Conservation (phyloP, 2,113 vertebrate species). For the Agelaius phoeniceus region DNA sequence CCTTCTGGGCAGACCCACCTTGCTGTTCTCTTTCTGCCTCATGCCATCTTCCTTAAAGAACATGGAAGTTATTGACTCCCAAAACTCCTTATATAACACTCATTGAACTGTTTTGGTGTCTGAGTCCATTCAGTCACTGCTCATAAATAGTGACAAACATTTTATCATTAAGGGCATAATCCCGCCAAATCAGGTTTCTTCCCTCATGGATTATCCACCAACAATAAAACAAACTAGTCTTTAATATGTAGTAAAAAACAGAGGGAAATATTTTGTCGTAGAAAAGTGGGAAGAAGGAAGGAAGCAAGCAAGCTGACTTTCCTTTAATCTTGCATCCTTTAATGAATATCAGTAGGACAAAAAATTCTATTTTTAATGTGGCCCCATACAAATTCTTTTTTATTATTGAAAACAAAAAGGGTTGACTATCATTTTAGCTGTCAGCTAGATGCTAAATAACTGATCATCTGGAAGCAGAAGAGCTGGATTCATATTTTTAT, state of each 20-base stretch:
- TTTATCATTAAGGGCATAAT: neutral
- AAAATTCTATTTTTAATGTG: neutral
- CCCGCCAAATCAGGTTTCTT: neutral
- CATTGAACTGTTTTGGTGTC: neutral
- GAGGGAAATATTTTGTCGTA: neutral
- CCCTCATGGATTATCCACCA: neutral
- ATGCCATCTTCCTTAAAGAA: accelerated
- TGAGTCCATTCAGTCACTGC: neutral
- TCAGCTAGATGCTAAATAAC: neutral
- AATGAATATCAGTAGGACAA: neutral
- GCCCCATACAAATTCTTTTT: neutral
- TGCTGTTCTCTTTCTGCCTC: neutral
- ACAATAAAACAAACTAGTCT: neutral
- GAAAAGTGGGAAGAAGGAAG: neutral
- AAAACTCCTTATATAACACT: neutral
- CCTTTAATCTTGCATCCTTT: neutral
- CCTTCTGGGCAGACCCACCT: neutral
- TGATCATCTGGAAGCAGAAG: neutral
- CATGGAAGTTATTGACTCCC: accelerated
- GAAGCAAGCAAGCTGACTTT: neutral
- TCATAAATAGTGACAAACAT: neutral
- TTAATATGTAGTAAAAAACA: neutral
- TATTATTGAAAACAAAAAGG: neutral
- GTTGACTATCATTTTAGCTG: neutral
- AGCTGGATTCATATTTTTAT: neutral